Evolutionary conservation across 1,140 invertebrate species (phyloP), one percentile per base, ranked within the genome.

Genomic region (Hirudo medicinalis): DNA sequence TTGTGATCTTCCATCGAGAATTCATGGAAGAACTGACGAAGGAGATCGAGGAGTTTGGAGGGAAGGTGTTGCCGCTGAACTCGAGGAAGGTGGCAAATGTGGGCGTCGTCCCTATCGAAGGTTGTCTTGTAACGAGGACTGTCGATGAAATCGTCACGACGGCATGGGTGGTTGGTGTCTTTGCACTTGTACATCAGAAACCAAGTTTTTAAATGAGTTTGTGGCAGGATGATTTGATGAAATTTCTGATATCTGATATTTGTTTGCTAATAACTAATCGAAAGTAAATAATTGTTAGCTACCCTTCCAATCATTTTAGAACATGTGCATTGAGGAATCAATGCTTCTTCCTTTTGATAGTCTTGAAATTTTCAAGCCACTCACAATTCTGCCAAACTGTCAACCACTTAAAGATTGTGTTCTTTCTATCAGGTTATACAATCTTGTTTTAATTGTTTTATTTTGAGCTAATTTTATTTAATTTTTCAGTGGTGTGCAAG

Each of bases 381-480:
- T 89, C 29, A 78, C 78, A 13, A 76, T 85, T 27, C 78, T 78
- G 0, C 77, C 80, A 13, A 77, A 81, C n/a, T 74, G 77, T 0
- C 81, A 83, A 71, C 88, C 89, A 0, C 80, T 94, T 25, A 75
- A 81, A 0, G 86, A 85, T 53, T 89, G 89, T 78, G 88, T 90
- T 0, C 85, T 92, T 43, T 87, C 88, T 4, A 85, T 91, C 72
- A 91, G 80, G 80, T 81, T 72, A 73, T 60, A 32, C 72, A 22
- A 73, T 60, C 55, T 68, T 19, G 17, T 25, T 54, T 67, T 27
- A 67, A 55, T 73, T 54, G 68, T 73, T 36, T 25, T 27, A 19
- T 69, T 22, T 49, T 27, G 19, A 69, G 22, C 0, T n/a, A 15
- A 63, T n/a, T 71, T 32, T 66, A 63, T 63, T 43, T 32, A 20